phyloP scores from a whole-genome alignment of 2,797 vertebrate genomes.

The Rhinichthys osculus region DNA sequence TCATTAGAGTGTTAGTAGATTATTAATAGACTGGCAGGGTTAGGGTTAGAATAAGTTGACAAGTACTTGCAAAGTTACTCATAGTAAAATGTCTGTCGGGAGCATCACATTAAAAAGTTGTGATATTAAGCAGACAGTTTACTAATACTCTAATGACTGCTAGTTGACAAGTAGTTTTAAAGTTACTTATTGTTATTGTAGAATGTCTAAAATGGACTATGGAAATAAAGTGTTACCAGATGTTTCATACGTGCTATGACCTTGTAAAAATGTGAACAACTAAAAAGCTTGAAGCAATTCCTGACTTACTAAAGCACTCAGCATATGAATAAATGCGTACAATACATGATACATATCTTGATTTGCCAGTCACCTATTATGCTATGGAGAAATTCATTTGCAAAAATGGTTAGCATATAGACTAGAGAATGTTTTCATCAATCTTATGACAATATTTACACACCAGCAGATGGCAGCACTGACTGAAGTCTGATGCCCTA shows the following conservation, averaged over 20 bases:
- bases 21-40: too few relatives aligned
- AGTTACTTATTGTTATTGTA: not conserved
- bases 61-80: too few relatives aligned
- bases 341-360: not conserved
- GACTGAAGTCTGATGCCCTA: slow-evolving; percentile 51
- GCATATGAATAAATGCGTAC: not conserved
- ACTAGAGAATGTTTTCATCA: not conserved
- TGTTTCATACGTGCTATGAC: not conserved
- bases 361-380: not conserved
- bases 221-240: not conserved
- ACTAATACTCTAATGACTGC: too few relatives aligned
- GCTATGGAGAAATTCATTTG: not conserved
- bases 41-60: too few relatives aligned
- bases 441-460: not conserved
- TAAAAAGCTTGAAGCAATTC: not conserved
- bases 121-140: too few relatives aligned
- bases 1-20: too few relatives aligned
- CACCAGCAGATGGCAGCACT: slow-evolving; percentile 76
- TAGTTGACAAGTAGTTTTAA: not conserved
- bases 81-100: too few relatives aligned
- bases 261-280: not conserved
- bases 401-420: not conserved
- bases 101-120: too few relatives aligned
- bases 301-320: not conserved
- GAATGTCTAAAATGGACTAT: not conserved